Evolutionary conservation across 2,888 invertebrate genomes (phyloP).

Genomic region (Eueremaeus valkanovi): DNA sequence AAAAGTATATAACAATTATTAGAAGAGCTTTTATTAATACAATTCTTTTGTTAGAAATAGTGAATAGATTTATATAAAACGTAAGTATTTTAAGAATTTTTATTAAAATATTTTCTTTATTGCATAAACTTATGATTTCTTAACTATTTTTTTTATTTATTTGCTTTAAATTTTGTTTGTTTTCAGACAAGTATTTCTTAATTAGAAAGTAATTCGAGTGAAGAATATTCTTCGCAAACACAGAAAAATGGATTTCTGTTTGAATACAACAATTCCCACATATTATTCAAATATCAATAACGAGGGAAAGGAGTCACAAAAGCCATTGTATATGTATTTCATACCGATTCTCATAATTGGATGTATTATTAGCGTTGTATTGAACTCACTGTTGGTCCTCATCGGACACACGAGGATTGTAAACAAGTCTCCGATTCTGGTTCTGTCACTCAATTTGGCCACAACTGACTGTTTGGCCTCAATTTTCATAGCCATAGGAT

Average conservation of each 20-base stretch:
- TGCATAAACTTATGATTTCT: too few species aligned
- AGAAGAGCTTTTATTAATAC: too few species aligned
- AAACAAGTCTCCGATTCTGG: slow-evolving; percentile 55
- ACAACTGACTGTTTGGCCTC: slow-evolving; percentile 61
- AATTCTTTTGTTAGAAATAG: too few species aligned
- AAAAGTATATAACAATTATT: too few species aligned
- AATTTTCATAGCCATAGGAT: slow-evolving; percentile 56
- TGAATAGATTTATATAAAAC: too few species aligned
- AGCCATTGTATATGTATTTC: slow-evolving; percentile 39
- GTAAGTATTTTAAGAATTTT: too few species aligned
- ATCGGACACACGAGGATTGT: slow-evolving; percentile 33
- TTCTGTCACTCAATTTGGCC: slow-evolving; percentile 60
- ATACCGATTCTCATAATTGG: slow-evolving; percentile 40
- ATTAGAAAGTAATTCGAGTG: background rate
- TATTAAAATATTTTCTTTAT: too few species aligned
- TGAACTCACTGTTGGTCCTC: slow-evolving; percentile 38
- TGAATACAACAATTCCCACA: slow-evolving; percentile 10
- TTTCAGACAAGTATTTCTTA: too few species aligned
- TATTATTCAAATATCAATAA: background rate
- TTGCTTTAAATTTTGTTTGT: too few species aligned
- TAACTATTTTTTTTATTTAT: too few species aligned
- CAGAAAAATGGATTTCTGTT: slow-evolving; percentile 35
- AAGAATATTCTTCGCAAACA: background rate
- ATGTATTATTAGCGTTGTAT: slow-evolving; percentile 40
- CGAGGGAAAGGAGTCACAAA: slow-evolving; percentile 17